phyloP scores from a whole-genome alignment of 2,888 invertebrate species.

The Keiferia lycopersicella region DNA sequence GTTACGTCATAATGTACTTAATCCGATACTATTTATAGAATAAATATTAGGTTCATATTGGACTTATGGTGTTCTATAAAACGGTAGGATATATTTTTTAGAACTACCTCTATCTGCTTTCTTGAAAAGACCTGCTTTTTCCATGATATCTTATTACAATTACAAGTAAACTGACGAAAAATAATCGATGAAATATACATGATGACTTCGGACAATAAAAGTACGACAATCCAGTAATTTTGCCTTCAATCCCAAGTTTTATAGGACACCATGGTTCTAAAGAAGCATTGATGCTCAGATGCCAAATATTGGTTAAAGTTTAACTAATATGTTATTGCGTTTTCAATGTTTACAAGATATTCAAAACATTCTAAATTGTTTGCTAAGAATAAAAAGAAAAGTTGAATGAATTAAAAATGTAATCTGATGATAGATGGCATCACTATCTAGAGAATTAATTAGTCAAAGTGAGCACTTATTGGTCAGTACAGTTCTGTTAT shows the following conservation, averaged over 20 bases:
- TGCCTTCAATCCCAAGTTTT: slow-evolving; percentile 22
- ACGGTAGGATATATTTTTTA: background rate
- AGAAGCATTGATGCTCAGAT: slow-evolving; percentile 53
- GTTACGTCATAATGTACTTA: slow-evolving; percentile 67
- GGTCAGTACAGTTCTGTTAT: too few species aligned
- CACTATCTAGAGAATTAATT: too few species aligned
- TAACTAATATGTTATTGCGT: slow-evolving; percentile 52
- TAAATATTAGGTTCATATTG: slow-evolving; percentile 37
- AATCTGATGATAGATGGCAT: too few species aligned
- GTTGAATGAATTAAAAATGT: too few species aligned
- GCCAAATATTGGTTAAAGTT: slow-evolving; percentile 67
- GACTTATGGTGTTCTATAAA: slow-evolving; percentile 39
- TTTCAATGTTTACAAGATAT: slow-evolving; percentile 23
- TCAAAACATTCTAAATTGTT: too few species aligned
- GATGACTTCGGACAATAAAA: slow-evolving; percentile 1
- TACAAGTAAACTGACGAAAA: too few species aligned
- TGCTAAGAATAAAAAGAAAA: too few species aligned
- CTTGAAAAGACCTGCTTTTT: background rate
- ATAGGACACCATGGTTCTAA: slow-evolving; percentile 39
- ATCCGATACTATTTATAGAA: slow-evolving; percentile 60
- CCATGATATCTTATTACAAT: background rate
- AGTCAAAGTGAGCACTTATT: too few species aligned
- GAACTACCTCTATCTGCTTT: background rate
- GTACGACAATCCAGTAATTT: background rate
- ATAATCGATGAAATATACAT: too few species aligned